Evolutionary conservation across 1,140 invertebrate genomes (phyloP).

Genomic region (Drosophila parvula): DNA sequence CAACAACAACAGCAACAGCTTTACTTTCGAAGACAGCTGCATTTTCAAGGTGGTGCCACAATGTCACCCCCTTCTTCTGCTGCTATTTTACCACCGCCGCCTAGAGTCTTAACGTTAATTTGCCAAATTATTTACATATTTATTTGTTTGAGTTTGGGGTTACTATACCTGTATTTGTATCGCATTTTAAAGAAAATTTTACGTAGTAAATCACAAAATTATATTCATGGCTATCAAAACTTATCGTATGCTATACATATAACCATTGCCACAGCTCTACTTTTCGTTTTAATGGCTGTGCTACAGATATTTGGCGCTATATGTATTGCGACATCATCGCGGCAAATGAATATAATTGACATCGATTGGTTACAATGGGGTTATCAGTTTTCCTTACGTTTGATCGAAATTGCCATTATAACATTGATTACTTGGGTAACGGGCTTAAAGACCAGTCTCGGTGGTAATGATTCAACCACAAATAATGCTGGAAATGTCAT

Average conservation of each 20-base stretch:
- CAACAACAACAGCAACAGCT: slow-evolving; percentile 75
- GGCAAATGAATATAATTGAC: slow-evolving; percentile 59
- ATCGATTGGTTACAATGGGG: slow-evolving; percentile 94
- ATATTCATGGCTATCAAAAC: slow-evolving; percentile 88
- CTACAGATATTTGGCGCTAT: slow-evolving; percentile 91
- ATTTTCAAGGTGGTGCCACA: slow-evolving; percentile 35
- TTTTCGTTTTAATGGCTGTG: slow-evolving; percentile 92
- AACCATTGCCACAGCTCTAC: slow-evolving; percentile 91
- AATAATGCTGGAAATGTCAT: slow-evolving; percentile 31
- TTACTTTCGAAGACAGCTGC: slow-evolving; percentile 48
- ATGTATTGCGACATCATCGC: slow-evolving; percentile 84
- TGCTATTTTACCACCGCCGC: slow-evolving; percentile 61
- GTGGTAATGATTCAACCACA: slow-evolving; percentile 22
- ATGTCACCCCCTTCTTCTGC: slow-evolving; percentile 27
- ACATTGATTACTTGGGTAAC: slow-evolving; percentile 92
- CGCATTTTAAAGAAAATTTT: slow-evolving; percentile 87
- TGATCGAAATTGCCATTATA: slow-evolving; percentile 93
- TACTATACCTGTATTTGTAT: slow-evolving; percentile 94
- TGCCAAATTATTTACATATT: slow-evolving; percentile 93
- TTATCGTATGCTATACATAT: slow-evolving; percentile 93
- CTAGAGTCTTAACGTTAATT: slow-evolving; percentile 88
- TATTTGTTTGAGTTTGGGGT: slow-evolving; percentile 90
- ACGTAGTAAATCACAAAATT: slow-evolving; percentile 88
- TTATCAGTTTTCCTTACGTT: slow-evolving; percentile 92
- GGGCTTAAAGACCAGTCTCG: slow-evolving; percentile 87